phyloP scores from a whole-genome alignment of 2,888 invertebrate species.

The Octonoba sinensis region DNA sequence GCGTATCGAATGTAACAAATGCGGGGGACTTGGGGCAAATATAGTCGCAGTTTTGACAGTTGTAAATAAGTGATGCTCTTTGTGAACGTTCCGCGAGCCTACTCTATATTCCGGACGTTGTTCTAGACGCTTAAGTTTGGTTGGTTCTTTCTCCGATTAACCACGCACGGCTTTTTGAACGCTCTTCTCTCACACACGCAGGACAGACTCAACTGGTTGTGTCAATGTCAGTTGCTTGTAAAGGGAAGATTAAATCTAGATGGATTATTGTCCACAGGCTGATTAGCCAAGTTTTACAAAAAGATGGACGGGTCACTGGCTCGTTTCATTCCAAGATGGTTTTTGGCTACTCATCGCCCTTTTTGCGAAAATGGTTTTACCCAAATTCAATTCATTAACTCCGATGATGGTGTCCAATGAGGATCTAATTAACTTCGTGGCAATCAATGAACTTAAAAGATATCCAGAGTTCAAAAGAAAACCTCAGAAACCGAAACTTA shows the following conservation, averaged over 20 bases:
- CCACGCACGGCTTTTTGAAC: constrained; percentile 5
- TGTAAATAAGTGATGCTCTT: constrained; percentile 60
- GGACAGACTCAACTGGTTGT: constrained; percentile 57
- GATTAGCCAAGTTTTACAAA: constrained; percentile 34
- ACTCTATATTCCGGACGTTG: constrained; percentile 45
- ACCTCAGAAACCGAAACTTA: too few species aligned
- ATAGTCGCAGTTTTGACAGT: constrained; percentile 59
- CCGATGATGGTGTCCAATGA: too few species aligned
- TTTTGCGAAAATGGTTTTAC: background rate
- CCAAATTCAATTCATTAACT: too few species aligned
- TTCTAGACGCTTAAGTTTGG: constrained; percentile 29
- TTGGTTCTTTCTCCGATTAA: constrained; percentile 17
- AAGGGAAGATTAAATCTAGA: constrained; percentile 62
- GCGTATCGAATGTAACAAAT: constrained; percentile 45
- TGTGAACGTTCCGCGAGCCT: constrained; percentile 46
- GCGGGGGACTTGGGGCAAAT: constrained; percentile 49
- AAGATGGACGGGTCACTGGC: constrained; percentile 53
- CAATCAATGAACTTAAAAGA: too few species aligned
- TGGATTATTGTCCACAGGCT: constrained; percentile 62
- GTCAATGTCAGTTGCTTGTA: constrained; percentile 61
- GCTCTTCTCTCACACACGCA: constrained; percentile 15
- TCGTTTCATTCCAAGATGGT: constrained; percentile 9
- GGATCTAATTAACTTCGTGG: too few species aligned
- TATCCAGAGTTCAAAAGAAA: too few species aligned
- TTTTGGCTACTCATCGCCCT: constrained; percentile 34